Conservation (phyloP, 2,797 vertebrate genomes). For the Miichthys miiuy region DNA sequence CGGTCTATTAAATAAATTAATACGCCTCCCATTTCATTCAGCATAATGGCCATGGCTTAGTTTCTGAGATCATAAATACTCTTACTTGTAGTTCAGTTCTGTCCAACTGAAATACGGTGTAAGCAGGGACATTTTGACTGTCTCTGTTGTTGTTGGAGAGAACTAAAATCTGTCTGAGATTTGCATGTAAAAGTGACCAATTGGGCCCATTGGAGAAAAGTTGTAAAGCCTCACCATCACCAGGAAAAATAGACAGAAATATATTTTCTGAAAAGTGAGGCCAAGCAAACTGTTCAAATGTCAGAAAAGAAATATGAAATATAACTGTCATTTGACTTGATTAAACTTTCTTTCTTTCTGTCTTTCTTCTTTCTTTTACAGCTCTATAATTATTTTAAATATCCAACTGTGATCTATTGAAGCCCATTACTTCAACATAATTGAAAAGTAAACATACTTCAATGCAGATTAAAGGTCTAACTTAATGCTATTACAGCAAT, state of each 20-base stretch:
- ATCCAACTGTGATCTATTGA: slow-evolving; percentile 67
- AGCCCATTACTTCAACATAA: slow-evolving; percentile 68
- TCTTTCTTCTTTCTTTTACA: slow-evolving; percentile 10
- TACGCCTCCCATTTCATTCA: slow-evolving; percentile 15
- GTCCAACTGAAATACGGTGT: slow-evolving; percentile 50
- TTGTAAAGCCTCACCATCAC: slow-evolving; percentile 57
- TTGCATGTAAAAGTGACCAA: slow-evolving; percentile 51
- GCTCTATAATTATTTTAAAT: slow-evolving; percentile 55
- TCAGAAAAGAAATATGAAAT: slow-evolving; percentile 21
- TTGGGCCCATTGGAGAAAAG: slow-evolving; percentile 39
- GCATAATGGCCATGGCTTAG: slow-evolving; percentile 15
- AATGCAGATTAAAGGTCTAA: slow-evolving; percentile 78
- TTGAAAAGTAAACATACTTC: slow-evolving; percentile 82
- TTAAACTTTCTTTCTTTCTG: slow-evolving; percentile 2
- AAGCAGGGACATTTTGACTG: slow-evolving; percentile 36
- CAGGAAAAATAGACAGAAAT: slow-evolving; percentile 45
- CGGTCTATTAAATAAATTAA: slow-evolving; percentile 19
- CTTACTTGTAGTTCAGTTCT: slow-evolving; percentile 27
- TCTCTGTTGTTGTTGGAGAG: slow-evolving; percentile 71
- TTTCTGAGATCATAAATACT: slow-evolving; percentile 55
- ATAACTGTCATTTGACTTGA: slow-evolving; percentile 10
- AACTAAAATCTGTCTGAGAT: slow-evolving; percentile 40
- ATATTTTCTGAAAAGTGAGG: slow-evolving; percentile 32
- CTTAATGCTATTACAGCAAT: slow-evolving; percentile 76
- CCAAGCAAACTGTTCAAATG: slow-evolving; percentile 44